Conservation (phyloP, 1,140 invertebrate species). For the Whitmania pigra region DNA sequence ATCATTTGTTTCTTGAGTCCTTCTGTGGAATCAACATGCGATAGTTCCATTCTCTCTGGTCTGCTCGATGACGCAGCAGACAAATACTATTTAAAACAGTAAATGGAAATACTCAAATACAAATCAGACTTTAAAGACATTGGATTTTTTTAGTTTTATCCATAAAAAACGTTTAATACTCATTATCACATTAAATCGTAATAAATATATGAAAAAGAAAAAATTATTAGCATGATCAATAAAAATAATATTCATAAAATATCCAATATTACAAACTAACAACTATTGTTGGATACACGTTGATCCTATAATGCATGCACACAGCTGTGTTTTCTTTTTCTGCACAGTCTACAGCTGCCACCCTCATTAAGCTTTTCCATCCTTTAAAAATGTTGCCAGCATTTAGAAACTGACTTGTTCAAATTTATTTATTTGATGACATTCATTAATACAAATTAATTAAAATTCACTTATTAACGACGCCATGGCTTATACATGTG, state of each 20-base stretch:
- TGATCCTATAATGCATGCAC: constrained; percentile 29
- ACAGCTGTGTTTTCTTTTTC: constrained; percentile 26
- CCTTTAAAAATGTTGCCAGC: constrained; percentile 25
- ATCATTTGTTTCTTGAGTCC: too few species aligned
- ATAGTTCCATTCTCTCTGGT: not conserved
- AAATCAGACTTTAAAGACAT: too few species aligned
- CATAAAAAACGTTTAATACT: too few species aligned
- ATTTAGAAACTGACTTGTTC: not conserved
- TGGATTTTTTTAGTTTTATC: too few species aligned
- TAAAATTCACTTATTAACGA: constrained; percentile 9
- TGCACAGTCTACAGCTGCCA: constrained; percentile 34
- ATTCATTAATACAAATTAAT: constrained; percentile 3
- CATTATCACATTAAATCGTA: too few species aligned
- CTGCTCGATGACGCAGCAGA: too few species aligned
- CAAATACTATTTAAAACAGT: too few species aligned
- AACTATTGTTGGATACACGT: constrained; percentile 30
- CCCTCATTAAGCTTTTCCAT: constrained; percentile 29
- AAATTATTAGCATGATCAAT: not conserved
- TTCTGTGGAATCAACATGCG: too few species aligned
- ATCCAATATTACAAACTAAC: constrained; percentile 22
- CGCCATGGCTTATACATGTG: not conserved
- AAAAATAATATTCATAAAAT: not conserved
- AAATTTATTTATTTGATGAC: not conserved
- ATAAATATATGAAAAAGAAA: not conserved
- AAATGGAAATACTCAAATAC: too few species aligned